Evolutionary conservation across 2,113 vertebrate species (phyloP).

Genomic region (Dipodomys ordii): DNA sequence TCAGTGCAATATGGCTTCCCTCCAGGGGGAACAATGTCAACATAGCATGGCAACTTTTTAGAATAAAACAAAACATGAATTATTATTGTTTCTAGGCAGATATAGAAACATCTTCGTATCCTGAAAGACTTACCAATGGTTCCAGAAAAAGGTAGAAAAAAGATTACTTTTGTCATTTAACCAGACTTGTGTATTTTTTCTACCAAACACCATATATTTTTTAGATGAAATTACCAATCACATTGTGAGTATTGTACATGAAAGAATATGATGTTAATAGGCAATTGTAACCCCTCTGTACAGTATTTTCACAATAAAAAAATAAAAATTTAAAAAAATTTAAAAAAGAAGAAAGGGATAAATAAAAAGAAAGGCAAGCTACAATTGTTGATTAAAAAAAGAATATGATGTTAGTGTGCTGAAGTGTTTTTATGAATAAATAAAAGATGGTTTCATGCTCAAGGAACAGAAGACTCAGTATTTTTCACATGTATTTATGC

Average conservation of each 20-base stretch:
- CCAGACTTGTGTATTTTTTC: conserved; percentile 22
- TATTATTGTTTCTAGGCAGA: conserved; percentile 60
- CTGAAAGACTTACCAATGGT: conserved; percentile 46
- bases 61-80: conserved; percentile 34
- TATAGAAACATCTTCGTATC: conserved; percentile 58
- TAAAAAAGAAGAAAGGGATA: no score
- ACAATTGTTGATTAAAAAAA: not conserved
- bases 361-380: no score
- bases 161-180: conserved; percentile 40
- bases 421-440: not conserved
- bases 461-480: not conserved
- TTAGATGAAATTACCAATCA: not conserved
- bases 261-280: not conserved
- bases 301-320: no score
- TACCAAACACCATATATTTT: not conserved
- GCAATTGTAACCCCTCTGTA: no score
- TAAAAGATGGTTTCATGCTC: not conserved
- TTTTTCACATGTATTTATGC: not conserved
- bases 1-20: conserved; percentile 34
- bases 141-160: conserved; percentile 29
- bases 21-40: conserved; percentile 69
- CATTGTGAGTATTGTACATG: not conserved
- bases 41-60: conserved; percentile 40
- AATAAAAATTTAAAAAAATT: no score
- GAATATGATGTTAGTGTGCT: not conserved